These are phyloP conservation scores for Procavia capensis DNA, from an alignment of 2,113 vertebrate genomes.

Conservation along the genomic window DNA sequence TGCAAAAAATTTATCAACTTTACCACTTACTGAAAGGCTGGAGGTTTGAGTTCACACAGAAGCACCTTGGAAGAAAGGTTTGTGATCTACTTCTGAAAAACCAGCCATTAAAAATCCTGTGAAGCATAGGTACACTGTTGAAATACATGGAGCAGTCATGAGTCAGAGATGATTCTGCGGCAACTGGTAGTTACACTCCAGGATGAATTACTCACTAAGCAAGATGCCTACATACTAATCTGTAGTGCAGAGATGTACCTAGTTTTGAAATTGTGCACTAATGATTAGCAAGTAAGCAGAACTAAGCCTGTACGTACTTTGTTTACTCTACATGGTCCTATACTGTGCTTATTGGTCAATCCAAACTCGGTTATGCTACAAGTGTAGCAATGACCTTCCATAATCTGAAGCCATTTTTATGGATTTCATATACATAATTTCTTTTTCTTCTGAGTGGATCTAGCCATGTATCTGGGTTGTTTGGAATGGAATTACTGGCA, in stretches of 20 bases:
- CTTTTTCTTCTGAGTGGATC: conserved; percentile 21
- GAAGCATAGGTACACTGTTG: neutral
- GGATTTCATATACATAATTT: neutral
- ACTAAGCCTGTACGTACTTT: no score
- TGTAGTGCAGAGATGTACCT: no score
- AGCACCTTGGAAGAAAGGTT: neutral
- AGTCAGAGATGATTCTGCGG: neutral
- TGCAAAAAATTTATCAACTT: neutral
- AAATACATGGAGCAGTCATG: neutral
- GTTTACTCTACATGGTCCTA: no score
- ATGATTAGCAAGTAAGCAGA: no score
- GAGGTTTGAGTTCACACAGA: neutral
- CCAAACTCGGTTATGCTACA: neutral
- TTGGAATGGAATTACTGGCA: neutral
- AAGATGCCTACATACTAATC: no score
- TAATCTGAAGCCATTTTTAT: neutral
- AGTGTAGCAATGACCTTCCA: neutral
- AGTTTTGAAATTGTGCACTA: no score
- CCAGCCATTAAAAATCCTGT: neutral
- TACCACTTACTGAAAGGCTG: neutral
- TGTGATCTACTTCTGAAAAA: neutral
- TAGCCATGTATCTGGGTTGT: neutral
- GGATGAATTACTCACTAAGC: no score
- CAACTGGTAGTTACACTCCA: neutral
- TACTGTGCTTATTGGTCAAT: neutral